phyloP scores from a whole-genome alignment of 2,113 vertebrate genomes.

The Chaetops frenatus region DNA sequence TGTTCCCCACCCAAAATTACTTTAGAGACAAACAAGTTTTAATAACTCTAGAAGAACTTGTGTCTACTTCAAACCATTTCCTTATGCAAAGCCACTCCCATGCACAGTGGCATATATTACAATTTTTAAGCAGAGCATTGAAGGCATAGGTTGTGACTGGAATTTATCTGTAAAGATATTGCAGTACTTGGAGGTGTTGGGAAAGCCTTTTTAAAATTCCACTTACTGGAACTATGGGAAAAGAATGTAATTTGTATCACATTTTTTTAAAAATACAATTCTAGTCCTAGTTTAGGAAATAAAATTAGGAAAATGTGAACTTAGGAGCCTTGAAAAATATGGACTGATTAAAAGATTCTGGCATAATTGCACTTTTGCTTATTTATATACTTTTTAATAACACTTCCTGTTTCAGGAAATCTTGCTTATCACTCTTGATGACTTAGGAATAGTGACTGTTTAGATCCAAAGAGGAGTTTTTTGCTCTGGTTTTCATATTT shows the following conservation, averaged over 20 bases:
- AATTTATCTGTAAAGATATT: neutral
- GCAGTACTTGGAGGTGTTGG: neutral
- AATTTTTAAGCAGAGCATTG: neutral
- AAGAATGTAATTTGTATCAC: neutral
- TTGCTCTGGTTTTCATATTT: neutral
- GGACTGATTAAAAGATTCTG: neutral
- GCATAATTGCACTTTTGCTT: neutral
- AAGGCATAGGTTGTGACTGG: neutral
- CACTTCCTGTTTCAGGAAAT: neutral
- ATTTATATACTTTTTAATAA: neutral
- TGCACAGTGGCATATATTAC: neutral
- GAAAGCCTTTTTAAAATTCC: neutral
- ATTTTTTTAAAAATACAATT: neutral
- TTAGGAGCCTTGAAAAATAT: neutral
- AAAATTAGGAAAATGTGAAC: neutral
- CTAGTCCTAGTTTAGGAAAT: neutral
- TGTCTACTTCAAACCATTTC: neutral
- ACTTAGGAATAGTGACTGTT: neutral
- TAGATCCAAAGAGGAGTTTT: neutral
- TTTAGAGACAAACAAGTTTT: neutral
- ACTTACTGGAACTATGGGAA: neutral
- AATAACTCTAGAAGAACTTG: neutral
- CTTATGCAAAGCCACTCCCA: neutral
- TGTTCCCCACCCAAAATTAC: neutral
- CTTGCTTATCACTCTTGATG: neutral